A percentile compares a stretch with the other conserved stretches of the same genome.
These are phyloP conservation scores for Brachionus sp. DNA, from an alignment of 1,140 invertebrate species.

Conservation along the genomic window DNA sequence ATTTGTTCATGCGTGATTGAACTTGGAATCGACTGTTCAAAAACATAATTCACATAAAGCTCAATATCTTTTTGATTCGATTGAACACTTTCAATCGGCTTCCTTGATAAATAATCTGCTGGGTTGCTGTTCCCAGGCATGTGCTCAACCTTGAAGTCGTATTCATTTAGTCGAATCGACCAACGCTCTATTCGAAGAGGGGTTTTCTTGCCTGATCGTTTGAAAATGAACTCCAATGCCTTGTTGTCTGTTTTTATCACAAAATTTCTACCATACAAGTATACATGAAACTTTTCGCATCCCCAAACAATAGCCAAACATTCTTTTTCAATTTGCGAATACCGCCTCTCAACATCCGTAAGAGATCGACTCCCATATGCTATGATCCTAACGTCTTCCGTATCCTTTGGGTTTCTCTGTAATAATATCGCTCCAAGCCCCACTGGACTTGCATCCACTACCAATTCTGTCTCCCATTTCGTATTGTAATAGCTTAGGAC, in stretches of 20 bases:
- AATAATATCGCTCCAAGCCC: slow-evolving; percentile 60
- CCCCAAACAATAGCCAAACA: slow-evolving; percentile 17
- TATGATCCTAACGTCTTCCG: slow-evolving; percentile 43
- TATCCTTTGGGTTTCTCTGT: slow-evolving; percentile 49
- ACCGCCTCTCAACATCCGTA: slow-evolving; percentile 49
- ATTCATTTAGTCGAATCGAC: background rate
- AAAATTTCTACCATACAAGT: slow-evolving; percentile 10
- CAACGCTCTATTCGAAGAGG: background rate
- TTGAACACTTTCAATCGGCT: background rate
- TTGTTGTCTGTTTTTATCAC: background rate
- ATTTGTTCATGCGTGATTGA: background rate
- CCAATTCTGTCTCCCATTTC: background rate
- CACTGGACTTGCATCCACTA: slow-evolving; percentile 50
- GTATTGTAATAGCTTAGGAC: background rate
- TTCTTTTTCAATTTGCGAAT: slow-evolving; percentile 52
- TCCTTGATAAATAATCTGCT: background rate
- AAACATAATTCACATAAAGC: slow-evolving; percentile 12
- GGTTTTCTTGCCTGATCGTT: slow-evolving; percentile 49
- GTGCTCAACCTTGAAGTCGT: background rate
- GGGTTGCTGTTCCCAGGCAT: background rate
- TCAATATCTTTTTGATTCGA: background rate
- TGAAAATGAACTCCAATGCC: background rate
- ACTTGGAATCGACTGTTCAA: background rate
- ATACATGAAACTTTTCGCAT: background rate
- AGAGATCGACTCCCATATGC: slow-evolving; percentile 51